Evolutionary conservation across 2,113 vertebrate genomes (phyloP).

Genomic region (zebrafish (Danio rerio)): GRCz12tu NC_133178.1:65233001-65233500

Average conservation of each 20-base stretch:
- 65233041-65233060: constrained; percentile 36
- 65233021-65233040: constrained; percentile 22
- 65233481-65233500: neutral
- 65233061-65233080: neutral
- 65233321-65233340: neutral
- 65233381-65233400: neutral
- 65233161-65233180: neutral
- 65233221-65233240: neutral
- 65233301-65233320: neutral
- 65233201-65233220: neutral
- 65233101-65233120: neutral
- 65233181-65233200: neutral
- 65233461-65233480: constrained; percentile 22
- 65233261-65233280: neutral
- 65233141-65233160: neutral
- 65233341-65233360: neutral
- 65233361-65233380: neutral
- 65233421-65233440: constrained; percentile 13
- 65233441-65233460: constrained; percentile 8
- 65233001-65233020: neutral
- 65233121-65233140: neutral
- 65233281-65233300: no score
- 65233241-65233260: no score
- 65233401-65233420: neutral
- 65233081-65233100: constrained; percentile 3